Base-by-base conservation (phyloP, 2,888 invertebrate species). In the Auanema freiburgensis region DNA sequence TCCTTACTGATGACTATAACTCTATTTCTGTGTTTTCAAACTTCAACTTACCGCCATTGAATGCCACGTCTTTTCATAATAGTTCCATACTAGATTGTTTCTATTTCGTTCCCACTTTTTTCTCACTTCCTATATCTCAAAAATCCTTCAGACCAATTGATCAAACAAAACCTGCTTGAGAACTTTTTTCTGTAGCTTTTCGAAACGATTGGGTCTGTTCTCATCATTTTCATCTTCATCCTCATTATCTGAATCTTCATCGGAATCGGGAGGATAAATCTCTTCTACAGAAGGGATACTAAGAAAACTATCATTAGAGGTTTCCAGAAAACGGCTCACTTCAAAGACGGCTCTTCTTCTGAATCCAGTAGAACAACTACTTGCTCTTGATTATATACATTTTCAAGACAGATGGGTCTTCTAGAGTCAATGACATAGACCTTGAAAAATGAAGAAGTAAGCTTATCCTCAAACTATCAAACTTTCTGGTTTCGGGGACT, bases 391-490 rank as follows among this genome's bases (percentile, higher is more conserved):
- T 66, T 69, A 59, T 63, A 80, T 24, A 81, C 65, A 60, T 81
- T 82, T 60, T 79, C 77, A 18, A 75, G 70, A 59, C 81, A 67
- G 52, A 82, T 62, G 2, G 81, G 81, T 14, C 80, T 66, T 44
- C 73, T 67, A 12, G 78, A 78, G 55, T 81, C 81, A 54, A 81
- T 63, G 18, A 81, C 59, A 57, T 67, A 81, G 6, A 78, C 57
- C 18, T 46, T 40, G 46, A 21, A 46, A n/a, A n/a, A n/a, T n/a
- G n/a, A n/a, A n/a, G n/a, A n/a, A n/a, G n/a, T n/a, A n/a, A n/a
- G n/a, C 43, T 43, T 43, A 43, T 43, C 43, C 11, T 43, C n/a
- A 43, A 43, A 11, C 12, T n/a, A 43, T 43, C 43, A 43, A 11
- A 11, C n/a, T 43, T 43, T 43, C 11, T 12, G 43, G 43, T n/a